Evolutionary conservation across 2,113 vertebrate genomes (phyloP).

Genomic region (Asarcornis scutulata): DNA sequence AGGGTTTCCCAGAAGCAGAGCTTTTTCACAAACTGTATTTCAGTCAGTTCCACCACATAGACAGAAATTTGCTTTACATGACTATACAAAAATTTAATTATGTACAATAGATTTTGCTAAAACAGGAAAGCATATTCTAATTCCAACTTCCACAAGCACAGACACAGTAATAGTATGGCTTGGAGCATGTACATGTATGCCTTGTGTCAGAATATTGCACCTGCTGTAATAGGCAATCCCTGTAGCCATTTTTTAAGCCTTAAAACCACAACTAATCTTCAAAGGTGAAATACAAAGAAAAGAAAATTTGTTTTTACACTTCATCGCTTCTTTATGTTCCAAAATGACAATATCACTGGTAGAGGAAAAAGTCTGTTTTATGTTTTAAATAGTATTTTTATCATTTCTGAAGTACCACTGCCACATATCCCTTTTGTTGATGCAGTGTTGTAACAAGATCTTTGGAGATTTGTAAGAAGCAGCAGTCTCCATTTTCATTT

Average conservation of each 20-base stretch:
- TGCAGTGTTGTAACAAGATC: neutral
- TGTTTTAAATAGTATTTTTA: neutral
- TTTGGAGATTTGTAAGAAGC: constrained; percentile 47
- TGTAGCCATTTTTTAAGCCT: neutral
- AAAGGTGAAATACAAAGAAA: constrained; percentile 1
- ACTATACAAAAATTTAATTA: neutral
- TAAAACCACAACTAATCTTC: neutral
- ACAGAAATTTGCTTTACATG: neutral
- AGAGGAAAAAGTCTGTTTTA: neutral
- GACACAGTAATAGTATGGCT: neutral
- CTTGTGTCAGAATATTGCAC: neutral
- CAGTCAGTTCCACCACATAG: neutral
- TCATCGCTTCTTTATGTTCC: neutral
- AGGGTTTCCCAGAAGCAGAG: neutral
- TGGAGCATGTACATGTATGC: neutral
- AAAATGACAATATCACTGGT: neutral
- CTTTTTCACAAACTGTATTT: neutral
- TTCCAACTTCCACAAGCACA: neutral
- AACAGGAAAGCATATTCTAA: neutral
- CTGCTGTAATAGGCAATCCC: neutral
- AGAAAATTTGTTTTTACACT: neutral
- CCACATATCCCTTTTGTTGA: neutral
- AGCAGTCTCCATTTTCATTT: neutral
- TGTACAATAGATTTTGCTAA: constrained; percentile 1
- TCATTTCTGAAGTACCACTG: neutral